Evolutionary conservation across 2,113 vertebrate species (phyloP), one percentile per base, ranked within the genome.

Genomic region (Struthio camelus): DNA sequence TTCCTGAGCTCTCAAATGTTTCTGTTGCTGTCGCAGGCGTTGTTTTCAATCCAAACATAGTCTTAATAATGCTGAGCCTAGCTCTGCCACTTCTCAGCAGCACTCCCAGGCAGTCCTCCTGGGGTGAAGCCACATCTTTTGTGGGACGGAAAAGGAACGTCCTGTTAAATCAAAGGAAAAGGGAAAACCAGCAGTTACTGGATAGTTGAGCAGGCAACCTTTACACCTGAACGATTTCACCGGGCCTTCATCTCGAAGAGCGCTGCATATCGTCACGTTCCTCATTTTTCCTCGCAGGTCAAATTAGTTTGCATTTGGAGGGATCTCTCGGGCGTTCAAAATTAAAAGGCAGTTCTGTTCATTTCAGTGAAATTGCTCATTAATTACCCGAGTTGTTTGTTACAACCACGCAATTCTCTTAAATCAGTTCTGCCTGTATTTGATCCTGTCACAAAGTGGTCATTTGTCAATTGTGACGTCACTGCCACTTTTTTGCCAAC

Each of bases 401-500:
- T 46, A 28, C 46, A 80, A 56, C 65, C 14, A 1, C 1, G 6
- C 11, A 3, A 36, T 40, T 69, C 34, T n/a, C 30, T 40, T 72
- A 50, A 66, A 69, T 48, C 40, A 25, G 0, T 12, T 32, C 38
- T 48, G 71, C 32, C 28, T 27, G 48, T 18, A 14, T 61, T 54
- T 22, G 65, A 36, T 44, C 32, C 40, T 30, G 2, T 32, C 69
- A 28, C 38, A 56, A 44, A 90, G 56, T 14, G 61, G 28, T 25
- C 42, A 14, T 84, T 82, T 95, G 59, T 67, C 22, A 10, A 9
- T 13, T 12, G 30, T 89, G 95, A 95, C 1, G 0, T 94, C 93
- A 82, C 16, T 73, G 86, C 48, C 2, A 0, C 73, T 80, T 89
- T 62, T 38, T 50, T 87, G 97, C 95, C 95, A 97, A 36, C 36